Evolutionary conservation across 2,113 vertebrate genomes (phyloP), one percentile per base, ranked within the genome.

Genomic region (Pseudorectes ferrugineus): DNA sequence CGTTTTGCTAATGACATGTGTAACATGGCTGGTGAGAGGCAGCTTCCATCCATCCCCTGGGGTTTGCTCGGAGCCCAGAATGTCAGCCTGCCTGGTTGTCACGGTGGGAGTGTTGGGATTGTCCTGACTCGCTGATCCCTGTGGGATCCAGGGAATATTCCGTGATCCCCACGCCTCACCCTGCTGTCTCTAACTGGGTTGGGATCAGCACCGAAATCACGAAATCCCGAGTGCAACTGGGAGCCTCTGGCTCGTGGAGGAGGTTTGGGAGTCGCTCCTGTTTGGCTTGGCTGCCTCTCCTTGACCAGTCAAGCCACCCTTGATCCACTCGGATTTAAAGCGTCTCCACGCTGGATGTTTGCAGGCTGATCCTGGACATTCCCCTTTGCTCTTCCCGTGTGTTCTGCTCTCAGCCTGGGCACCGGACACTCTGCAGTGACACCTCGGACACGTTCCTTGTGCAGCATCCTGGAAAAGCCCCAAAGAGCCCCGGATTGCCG

Each of bases 391-490:
- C 14, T 31, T 19, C 31, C 65, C 25, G 26, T 0, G 1, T 18
- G 84, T 28, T 29, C 63, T 46, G 76, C 36, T 35, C 45, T 12
- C 67, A 52, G 46, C 12, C 43, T 2, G 2, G 38, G 35, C 18
- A 23, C 16, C 3, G 2, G 58, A 2, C 10, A 0, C 51, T 0
- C 7, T 2, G 25, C 33, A 4, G 15, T 0, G 46, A 26, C 61
- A 36, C 3, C 88, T 66, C 4, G 0, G 25, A 1, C 3, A 1
- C 6, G 5, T 45, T 55, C 70, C 42, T 61, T 1, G 10, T 0
- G 20, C 42, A 48, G 59, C 3, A 6, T 12, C 59, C 26, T 1
- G 8, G 6, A 54, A 52, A 26, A 59, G 6, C 25, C 55, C 55
- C 2, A 1, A 9, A 13, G 0, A 26, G 15, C 68, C 35, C 26